Conservation (phyloP, 2,113 vertebrate species). For the Rostratula benghalensis region DNA sequence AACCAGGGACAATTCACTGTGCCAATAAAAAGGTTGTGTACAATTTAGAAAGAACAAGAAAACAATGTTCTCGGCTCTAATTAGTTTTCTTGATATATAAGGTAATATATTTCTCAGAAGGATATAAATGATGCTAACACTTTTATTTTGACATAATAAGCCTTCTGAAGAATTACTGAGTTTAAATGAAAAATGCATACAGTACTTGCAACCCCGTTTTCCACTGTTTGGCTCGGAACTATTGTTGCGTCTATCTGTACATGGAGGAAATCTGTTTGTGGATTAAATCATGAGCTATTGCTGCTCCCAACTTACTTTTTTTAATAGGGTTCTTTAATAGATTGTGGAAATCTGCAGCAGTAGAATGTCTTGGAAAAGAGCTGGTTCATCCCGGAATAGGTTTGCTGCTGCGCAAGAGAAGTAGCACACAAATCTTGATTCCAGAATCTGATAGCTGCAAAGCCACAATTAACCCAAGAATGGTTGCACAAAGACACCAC, state of each 20-base stretch:
- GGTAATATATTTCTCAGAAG: slow-evolving; percentile 49
- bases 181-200: slow-evolving; percentile 35
- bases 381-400: not conserved
- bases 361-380: not conserved
- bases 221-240: not conserved
- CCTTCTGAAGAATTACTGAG: slow-evolving; percentile 41
- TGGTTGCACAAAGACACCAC: not conserved
- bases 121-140: slow-evolving; percentile 47
- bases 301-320: not conserved
- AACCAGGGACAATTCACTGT: slow-evolving; percentile 27
- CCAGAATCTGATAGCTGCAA: not conserved
- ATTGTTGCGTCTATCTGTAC: not conserved
- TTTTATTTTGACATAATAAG: slow-evolving; percentile 41
- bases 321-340: not conserved
- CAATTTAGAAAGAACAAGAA: slow-evolving; percentile 40
- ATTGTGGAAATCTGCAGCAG: not conserved
- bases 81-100: slow-evolving; percentile 63
- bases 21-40: slow-evolving; percentile 30
- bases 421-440: not conserved
- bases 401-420: not conserved
- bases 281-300: not conserved
- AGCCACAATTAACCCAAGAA: not conserved
- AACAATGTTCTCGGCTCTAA: slow-evolving; percentile 38
- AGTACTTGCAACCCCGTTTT: not conserved
- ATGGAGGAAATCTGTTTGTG: not conserved